These are phyloP conservation scores for Noctua comes DNA, from an alignment of 2,888 invertebrate genomes.

Conservation along the genomic window DNA sequence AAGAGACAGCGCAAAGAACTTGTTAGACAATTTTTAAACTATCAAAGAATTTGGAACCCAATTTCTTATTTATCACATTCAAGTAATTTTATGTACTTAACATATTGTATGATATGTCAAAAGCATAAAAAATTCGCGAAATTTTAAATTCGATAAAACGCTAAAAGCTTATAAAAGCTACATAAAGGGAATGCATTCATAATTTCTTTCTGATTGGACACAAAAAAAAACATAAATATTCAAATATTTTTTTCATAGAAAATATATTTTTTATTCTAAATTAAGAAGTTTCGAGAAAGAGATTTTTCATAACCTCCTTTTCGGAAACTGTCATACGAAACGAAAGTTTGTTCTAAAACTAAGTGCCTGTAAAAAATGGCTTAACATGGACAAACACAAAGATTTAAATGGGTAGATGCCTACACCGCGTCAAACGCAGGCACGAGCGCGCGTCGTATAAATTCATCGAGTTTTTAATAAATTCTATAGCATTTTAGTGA, in stretches of 20 bases:
- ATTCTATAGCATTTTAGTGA: background rate
- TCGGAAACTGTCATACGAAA: constrained; percentile 14
- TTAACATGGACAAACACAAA: background rate
- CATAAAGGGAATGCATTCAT: constrained; percentile 58
- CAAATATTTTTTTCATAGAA: constrained; percentile 17
- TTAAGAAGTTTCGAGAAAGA: constrained; percentile 9
- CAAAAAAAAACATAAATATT: constrained; percentile 15
- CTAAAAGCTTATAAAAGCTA: constrained; percentile 35
- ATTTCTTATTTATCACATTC: constrained; percentile 59
- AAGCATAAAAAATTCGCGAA: constrained; percentile 46
- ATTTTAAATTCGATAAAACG: constrained; percentile 45
- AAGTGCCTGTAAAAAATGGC: constrained; percentile 10
- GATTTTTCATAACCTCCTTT: constrained; percentile 5
- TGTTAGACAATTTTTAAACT: constrained; percentile 31
- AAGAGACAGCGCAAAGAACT: constrained; percentile 28
- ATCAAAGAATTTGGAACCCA: constrained; percentile 50
- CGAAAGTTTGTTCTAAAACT: constrained; percentile 14
- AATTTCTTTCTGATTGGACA: constrained; percentile 56
- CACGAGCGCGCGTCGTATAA: background rate
- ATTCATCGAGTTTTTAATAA: background rate
- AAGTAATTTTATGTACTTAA: constrained; percentile 37
- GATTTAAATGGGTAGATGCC: background rate
- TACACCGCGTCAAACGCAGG: background rate
- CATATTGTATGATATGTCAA: constrained; percentile 51
- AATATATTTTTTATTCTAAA: constrained; percentile 30